phyloP scores from a whole-genome alignment of 1,140 invertebrate genomes.

The Bombus haemorrhoidalis region DNA sequence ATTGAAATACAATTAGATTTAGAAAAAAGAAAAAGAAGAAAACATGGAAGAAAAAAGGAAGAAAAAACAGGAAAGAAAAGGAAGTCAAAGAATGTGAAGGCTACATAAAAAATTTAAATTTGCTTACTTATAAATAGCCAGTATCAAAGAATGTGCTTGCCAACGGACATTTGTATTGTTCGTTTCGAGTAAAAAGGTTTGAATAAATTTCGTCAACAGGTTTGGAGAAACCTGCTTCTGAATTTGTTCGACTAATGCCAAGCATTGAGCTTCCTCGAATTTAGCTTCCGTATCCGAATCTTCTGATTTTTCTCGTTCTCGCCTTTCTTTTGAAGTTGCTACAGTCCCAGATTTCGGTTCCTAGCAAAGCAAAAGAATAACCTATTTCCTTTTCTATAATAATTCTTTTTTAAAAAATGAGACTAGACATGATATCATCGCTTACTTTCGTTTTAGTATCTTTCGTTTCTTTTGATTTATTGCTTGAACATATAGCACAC shows the following conservation, averaged over 20 bases:
- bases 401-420: background rate
- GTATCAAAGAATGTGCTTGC: conserved; percentile 95
- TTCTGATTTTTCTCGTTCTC: conserved; percentile 87
- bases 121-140: conserved; percentile 92
- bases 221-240: conserved; percentile 87
- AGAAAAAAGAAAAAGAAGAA: background rate
- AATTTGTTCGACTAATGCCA: conserved; percentile 88
- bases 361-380: conserved; percentile 66
- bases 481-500: conserved; percentile 89
- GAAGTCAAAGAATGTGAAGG: background rate
- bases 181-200: conserved; percentile 95
- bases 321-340: conserved; percentile 76
- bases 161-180: conserved; percentile 96
- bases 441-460: conserved; percentile 72
- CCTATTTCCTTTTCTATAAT: background rate
- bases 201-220: conserved; percentile 91
- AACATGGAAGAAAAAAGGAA: background rate
- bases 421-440: background rate
- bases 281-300: conserved; percentile 86
- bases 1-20: conserved; percentile 19
- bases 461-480: conserved; percentile 76
- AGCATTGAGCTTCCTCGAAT: conserved; percentile 88
- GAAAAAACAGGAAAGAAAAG: background rate
- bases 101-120: conserved; percentile 6
- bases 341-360: conserved; percentile 78